Conservation (phyloP, 1,140 invertebrate species). For the Polypedilum pembai region DNA sequence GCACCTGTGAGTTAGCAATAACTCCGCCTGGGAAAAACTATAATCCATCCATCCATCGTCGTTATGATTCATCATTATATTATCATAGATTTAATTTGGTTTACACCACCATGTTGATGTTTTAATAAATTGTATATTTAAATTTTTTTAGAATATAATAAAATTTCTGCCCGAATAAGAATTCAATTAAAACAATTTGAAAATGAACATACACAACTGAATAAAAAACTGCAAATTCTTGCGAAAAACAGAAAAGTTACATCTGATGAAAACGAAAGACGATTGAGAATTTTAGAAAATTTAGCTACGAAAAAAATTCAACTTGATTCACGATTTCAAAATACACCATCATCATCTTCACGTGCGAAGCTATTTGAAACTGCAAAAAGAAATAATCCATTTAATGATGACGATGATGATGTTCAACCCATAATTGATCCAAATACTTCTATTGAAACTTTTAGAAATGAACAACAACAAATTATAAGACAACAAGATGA, state of each 20-base stretch:
- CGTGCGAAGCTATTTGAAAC: constrained; percentile 21
- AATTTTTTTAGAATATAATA: constrained; percentile 49
- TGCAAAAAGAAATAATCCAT: constrained; percentile 10
- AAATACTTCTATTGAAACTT: constrained; percentile 31
- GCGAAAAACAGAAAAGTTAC: constrained; percentile 47
- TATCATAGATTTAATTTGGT: no score
- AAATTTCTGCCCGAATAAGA: constrained; percentile 52
- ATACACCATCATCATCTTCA: constrained; percentile 31
- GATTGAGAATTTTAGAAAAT: constrained; percentile 51
- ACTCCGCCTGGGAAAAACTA: no score
- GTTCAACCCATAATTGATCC: constrained; percentile 30
- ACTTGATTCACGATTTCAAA: constrained; percentile 43
- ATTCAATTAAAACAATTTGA: constrained; percentile 55
- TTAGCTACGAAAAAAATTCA: constrained; percentile 52
- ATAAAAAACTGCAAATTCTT: constrained; percentile 49
- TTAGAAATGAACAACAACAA: constrained; percentile 40
- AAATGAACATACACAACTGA: constrained; percentile 52
- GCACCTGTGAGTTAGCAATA: no score
- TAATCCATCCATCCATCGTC: no score
- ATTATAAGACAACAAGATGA: constrained; percentile 62
- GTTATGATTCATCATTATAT: not conserved
- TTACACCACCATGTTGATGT: no score
- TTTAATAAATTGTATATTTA: no score
- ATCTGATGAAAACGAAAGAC: constrained; percentile 52
- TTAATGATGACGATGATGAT: constrained; percentile 30